Evolutionary conservation across 2,797 vertebrate species (phyloP).

Genomic region (Channallabes apus): DNA sequence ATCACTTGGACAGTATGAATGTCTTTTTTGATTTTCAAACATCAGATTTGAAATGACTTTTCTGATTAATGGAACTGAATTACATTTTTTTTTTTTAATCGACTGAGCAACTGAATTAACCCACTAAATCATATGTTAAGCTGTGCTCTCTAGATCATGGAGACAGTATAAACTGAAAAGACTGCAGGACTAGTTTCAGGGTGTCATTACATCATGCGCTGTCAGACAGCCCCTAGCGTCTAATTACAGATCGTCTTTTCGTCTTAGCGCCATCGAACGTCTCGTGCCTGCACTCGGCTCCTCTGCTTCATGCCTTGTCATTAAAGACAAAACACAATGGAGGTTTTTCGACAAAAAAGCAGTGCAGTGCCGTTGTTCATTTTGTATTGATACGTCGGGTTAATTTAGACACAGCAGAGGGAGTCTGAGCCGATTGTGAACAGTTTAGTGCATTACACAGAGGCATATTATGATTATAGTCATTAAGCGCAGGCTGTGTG

Average conservation of each 20-base stretch:
- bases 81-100: no score
- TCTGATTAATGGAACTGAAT: slow-evolving; percentile 35
- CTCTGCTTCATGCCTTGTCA: slow-evolving; percentile 52
- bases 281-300: slow-evolving; percentile 38
- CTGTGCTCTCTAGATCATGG: slow-evolving; percentile 36
- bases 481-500: slow-evolving; percentile 40
- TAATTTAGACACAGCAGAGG: slow-evolving; percentile 49
- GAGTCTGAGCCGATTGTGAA: slow-evolving; percentile 47
- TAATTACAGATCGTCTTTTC: slow-evolving; percentile 58
- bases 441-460: slow-evolving; percentile 47
- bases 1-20: background rate
- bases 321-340: slow-evolving; percentile 54
- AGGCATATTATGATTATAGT: slow-evolving; percentile 54
- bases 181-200: slow-evolving; percentile 41
- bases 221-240: slow-evolving; percentile 51
- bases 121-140: slow-evolving; percentile 10
- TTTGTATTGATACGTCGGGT: slow-evolving; percentile 49
- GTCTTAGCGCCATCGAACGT: slow-evolving; percentile 35
- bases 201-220: slow-evolving; percentile 52
- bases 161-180: slow-evolving; percentile 35
- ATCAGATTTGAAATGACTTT: slow-evolving; percentile 10
- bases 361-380: slow-evolving; percentile 44
- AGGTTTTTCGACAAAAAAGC: slow-evolving; percentile 38
- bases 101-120: slow-evolving; percentile 9
- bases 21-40: background rate